A percentile compares a stretch with the other conserved stretches of the same genome.
phyloP scores from a whole-genome alignment of 2,888 invertebrate genomes.

The Lasioglossum leucozonium region DNA sequence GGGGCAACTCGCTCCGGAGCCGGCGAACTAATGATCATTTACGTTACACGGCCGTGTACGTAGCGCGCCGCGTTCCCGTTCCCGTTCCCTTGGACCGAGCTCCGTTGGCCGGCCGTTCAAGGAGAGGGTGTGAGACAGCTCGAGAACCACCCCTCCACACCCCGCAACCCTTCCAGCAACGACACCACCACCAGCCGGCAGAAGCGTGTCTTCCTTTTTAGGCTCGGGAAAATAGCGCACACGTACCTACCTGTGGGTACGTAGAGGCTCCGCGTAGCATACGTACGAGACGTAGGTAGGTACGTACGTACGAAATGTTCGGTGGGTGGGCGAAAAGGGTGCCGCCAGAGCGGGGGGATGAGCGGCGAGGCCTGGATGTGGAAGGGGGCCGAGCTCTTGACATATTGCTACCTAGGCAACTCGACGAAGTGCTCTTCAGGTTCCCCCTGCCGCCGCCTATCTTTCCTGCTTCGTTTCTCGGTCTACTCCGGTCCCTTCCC shows the following conservation, averaged over 20 bases:
- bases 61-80: slow-evolving; percentile 18
- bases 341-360: slow-evolving; percentile 38
- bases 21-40: slow-evolving; percentile 68
- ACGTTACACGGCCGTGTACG: slow-evolving; percentile 57
- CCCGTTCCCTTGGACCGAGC: slow-evolving; percentile 50
- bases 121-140: slow-evolving; percentile 38
- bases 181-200: slow-evolving; percentile 8
- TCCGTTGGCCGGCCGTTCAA: slow-evolving; percentile 16
- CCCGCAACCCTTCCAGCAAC: not conserved
- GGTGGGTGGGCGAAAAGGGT: slow-evolving; percentile 56
- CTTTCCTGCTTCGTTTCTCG: slow-evolving; percentile 66
- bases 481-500: slow-evolving; percentile 31
- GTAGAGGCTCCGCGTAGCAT: not conserved
- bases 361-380: slow-evolving; percentile 60
- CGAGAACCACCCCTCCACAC: slow-evolving; percentile 25
- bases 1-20: slow-evolving; percentile 46
- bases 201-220: slow-evolving; percentile 42
- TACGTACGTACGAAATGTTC: slow-evolving; percentile 57
- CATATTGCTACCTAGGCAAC: slow-evolving; percentile 83
- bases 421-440: slow-evolving; percentile 79
- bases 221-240: slow-evolving; percentile 55
- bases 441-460: slow-evolving; percentile 62
- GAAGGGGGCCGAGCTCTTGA: slow-evolving; percentile 79
- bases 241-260: slow-evolving; percentile 7
- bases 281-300: slow-evolving; percentile 21